phyloP scores from a whole-genome alignment of 2,113 vertebrate genomes.

The Chelonoidis abingdonii region DNA sequence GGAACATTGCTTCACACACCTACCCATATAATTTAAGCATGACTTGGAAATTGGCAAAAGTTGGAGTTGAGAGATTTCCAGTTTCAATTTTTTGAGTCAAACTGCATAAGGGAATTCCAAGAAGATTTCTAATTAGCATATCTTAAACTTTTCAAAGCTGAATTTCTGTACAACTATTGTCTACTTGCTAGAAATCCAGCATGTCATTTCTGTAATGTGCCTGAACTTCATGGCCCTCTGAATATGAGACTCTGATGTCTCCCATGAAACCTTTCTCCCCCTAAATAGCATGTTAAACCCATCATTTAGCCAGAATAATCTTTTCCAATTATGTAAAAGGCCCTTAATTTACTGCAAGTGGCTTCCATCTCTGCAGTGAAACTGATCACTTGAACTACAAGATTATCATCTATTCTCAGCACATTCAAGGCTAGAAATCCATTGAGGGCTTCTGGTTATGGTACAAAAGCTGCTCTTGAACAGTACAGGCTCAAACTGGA shows the following conservation, averaged over 20 bases:
- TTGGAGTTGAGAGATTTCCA: neutral
- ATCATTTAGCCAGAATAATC: neutral
- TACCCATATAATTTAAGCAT: neutral
- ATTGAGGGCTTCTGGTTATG: neutral
- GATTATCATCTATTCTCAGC: too few relatives aligned
- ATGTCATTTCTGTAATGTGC: neutral
- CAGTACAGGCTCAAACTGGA: neutral
- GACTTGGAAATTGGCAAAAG: neutral
- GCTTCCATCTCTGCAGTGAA: neutral
- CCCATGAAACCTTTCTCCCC: neutral
- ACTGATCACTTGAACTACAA: neutral
- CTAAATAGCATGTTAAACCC: neutral
- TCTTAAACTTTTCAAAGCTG: neutral
- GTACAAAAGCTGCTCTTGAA: neutral
- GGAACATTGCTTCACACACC: accelerated
- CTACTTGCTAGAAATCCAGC: neutral
- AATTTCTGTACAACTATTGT: neutral
- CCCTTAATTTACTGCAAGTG: neutral
- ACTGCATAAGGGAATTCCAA: neutral
- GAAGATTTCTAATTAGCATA: neutral
- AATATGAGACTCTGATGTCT: neutral
- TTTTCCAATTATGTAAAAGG: neutral
- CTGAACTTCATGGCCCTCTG: neutral
- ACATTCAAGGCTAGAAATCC: neutral
- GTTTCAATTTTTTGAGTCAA: neutral